A percentile compares a stretch with the other conserved stretches of the same genome.
Conservation (phyloP, 2,797 vertebrate genomes). For the Liasis olivaceus region DNA sequence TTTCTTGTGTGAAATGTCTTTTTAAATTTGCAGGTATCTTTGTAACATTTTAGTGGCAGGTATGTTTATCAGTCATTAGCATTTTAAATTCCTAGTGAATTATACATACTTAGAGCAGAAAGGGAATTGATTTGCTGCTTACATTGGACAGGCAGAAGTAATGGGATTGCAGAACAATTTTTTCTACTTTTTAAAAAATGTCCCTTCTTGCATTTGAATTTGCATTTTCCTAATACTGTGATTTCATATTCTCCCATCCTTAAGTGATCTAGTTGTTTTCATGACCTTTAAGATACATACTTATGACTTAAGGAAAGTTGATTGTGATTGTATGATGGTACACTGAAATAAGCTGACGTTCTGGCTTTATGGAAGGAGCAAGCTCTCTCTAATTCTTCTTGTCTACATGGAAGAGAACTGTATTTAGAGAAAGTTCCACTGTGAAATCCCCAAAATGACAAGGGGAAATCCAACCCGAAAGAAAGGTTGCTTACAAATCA, state of each 20-base stretch:
- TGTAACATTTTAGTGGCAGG: too few relatives aligned
- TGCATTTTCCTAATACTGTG: neutral
- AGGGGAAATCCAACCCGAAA: neutral
- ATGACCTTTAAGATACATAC: neutral
- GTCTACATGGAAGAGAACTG: neutral
- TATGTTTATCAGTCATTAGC: neutral
- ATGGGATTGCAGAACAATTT: neutral
- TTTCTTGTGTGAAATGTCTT: neutral
- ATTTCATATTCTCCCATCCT: neutral
- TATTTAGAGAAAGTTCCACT: neutral
- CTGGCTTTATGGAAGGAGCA: neutral
- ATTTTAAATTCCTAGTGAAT: neutral
- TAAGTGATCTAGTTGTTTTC: neutral
- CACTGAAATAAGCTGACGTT: neutral
- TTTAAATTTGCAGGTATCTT: too few relatives aligned
- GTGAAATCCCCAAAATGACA: neutral
- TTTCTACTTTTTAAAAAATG: neutral
- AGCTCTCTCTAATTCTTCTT: neutral
- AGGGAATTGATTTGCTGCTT: neutral
- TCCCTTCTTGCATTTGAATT: neutral
- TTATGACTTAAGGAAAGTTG: neutral
- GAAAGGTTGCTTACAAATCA: neutral
- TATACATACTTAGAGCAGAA: neutral
- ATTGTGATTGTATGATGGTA: neutral
- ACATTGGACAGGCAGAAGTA: neutral